Evolutionary conservation across 2,113 vertebrate genomes (phyloP).

Genomic region (Tetrao urogallus): DNA sequence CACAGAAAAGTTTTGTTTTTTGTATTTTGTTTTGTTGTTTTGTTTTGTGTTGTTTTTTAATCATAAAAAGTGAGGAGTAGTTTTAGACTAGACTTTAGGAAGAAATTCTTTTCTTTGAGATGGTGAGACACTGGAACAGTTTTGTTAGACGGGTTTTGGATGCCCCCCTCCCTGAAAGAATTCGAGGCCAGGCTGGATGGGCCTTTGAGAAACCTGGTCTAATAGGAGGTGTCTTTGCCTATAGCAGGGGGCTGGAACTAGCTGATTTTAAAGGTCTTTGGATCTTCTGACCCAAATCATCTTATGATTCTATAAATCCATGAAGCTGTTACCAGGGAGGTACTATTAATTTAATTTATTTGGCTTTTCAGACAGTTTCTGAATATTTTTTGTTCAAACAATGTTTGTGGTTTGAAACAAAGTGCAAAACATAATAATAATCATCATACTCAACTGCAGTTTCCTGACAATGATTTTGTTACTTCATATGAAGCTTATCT

Average conservation of each 20-base stretch:
- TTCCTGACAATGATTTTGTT: not conserved
- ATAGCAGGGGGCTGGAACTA: too few species aligned
- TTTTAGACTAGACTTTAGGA: too few species aligned
- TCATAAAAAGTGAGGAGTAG: not conserved
- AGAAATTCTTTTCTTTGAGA: too few species aligned
- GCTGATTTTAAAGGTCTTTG: too few species aligned
- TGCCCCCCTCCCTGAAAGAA: too few species aligned
- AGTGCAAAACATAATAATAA: not conserved
- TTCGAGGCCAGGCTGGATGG: too few species aligned
- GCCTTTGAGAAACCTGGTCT: too few species aligned
- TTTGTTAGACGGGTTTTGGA: too few species aligned
- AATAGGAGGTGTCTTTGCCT: too few species aligned
- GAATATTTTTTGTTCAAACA: not conserved
- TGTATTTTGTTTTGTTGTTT: not conserved
- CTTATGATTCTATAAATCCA: not conserved
- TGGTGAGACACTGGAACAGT: too few species aligned
- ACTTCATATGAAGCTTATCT: not conserved
- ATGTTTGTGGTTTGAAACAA: not conserved
- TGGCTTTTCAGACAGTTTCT: not conserved
- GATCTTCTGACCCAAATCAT: too few species aligned
- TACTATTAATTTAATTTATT: not conserved
- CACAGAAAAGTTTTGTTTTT: not conserved
- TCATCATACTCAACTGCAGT: not conserved
- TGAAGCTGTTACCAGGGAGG: not conserved
- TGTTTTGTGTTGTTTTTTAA: not conserved